A percentile compares a stretch with the other conserved stretches of the same genome.
phyloP scores from a whole-genome alignment of 2,888 invertebrate genomes.

The Drosophila prostipennis region DNA sequence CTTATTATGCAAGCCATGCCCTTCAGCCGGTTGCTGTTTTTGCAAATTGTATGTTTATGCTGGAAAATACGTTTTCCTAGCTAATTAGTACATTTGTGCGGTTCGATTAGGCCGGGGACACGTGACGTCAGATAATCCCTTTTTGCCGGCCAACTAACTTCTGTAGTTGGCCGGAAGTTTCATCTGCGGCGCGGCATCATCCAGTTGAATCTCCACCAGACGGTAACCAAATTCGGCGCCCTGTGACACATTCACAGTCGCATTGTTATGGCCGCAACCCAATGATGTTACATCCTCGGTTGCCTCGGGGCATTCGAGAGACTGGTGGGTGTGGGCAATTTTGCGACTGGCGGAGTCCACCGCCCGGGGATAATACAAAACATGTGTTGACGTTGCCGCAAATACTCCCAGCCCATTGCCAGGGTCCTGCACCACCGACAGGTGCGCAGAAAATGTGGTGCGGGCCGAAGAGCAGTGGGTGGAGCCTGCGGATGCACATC shows the following conservation, averaged over 20 bases:
- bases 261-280: conserved; percentile 33
- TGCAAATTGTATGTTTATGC: conserved; percentile 49
- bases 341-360: conserved; percentile 28
- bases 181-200: background rate
- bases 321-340: conserved; percentile 9
- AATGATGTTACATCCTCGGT: conserved; percentile 36
- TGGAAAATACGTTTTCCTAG: conserved; percentile 45
- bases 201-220: conserved; percentile 16
- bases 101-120: conserved; percentile 45
- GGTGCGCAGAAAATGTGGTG: conserved; percentile 29
- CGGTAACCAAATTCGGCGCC: conserved; percentile 31
- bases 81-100: conserved; percentile 55
- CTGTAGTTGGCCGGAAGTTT: conserved; percentile 32
- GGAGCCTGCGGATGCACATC: conserved; percentile 19
- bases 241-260: conserved; percentile 22
- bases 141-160: conserved; percentile 21
- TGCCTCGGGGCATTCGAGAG: conserved; percentile 15
- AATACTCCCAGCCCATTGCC: conserved; percentile 51
- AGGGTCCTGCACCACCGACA: conserved; percentile 32
- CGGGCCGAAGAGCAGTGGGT: conserved; percentile 2
- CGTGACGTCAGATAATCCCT: conserved; percentile 43
- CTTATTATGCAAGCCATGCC: conserved; percentile 42
- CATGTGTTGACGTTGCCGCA: conserved; percentile 72
- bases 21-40: conserved; percentile 40
- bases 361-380: conserved; percentile 57